Percentiles rank a stretch among this genome's conserved stretches.
Evolutionary conservation across 2,888 invertebrate genomes (phyloP).

Genomic region (Acrocera orbiculus): DNA sequence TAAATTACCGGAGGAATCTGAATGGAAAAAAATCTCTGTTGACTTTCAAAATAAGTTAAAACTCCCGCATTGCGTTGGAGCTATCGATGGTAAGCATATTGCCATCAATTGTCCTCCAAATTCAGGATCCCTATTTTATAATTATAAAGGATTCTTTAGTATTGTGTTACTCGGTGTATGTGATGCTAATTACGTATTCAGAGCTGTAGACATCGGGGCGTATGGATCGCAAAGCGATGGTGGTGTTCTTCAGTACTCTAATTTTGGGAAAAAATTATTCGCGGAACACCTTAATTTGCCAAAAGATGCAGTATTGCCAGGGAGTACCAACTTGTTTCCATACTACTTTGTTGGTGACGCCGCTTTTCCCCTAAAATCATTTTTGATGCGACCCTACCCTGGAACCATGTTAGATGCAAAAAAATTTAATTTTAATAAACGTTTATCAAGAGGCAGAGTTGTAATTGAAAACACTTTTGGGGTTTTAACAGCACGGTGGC

Average conservation of each 20-base stretch:
- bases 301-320: not conserved
- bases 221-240: slow-evolving; percentile 1
- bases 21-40: too few species aligned
- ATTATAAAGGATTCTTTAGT: too few species aligned
- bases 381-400: not conserved
- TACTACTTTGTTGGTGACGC: not conserved
- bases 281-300: not conserved
- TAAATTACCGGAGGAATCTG: too few species aligned
- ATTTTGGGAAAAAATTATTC: not conserved
- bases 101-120: too few species aligned
- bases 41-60: too few species aligned
- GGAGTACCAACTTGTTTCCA: not conserved
- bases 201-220: not conserved
- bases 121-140: too few species aligned
- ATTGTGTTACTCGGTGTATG: not conserved
- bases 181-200: not conserved
- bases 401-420: not conserved
- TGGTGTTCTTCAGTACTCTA: too few species aligned
- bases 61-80: too few species aligned
- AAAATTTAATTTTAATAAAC: slow-evolving; percentile 3
- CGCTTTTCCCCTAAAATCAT: not conserved
- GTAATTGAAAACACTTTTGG: slow-evolving; percentile 10
- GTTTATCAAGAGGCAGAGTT: slow-evolving; percentile 10
- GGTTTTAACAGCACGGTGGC: slow-evolving; percentile 6
- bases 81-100: too few species aligned